phyloP scores from a whole-genome alignment of 2,888 invertebrate species.

The Allolobophora icterica region DNA sequence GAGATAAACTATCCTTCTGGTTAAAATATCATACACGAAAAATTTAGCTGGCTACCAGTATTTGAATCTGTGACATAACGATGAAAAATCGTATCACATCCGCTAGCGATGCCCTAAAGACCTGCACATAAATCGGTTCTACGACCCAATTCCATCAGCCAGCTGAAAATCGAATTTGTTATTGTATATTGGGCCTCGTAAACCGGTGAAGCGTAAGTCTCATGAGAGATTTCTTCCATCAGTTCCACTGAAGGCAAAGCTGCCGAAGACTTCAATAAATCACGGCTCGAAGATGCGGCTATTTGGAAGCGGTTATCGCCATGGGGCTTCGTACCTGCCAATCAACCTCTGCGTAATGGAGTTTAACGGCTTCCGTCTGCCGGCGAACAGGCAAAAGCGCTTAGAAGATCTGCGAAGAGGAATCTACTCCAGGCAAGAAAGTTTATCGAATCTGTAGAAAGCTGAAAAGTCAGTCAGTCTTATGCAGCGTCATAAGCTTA shows the following conservation, averaged over 20 bases:
- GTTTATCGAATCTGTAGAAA: neutral
- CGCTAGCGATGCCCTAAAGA: neutral
- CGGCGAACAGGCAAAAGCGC: neutral
- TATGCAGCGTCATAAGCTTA: neutral
- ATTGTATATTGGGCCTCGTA: neutral
- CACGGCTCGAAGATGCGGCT: neutral
- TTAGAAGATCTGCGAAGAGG: neutral
- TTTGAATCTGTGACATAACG: neutral
- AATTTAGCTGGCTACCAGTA: neutral
- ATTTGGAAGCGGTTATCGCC: neutral
- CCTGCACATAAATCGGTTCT: neutral
- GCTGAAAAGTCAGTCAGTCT: neutral
- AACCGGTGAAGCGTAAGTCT: neutral
- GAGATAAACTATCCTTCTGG: too few relatives aligned
- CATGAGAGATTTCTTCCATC: neutral
- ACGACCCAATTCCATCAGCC: neutral
- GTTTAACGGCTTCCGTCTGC: neutral
- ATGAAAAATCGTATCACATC: neutral
- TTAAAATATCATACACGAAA: neutral
- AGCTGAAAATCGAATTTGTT: constrained; percentile 8
- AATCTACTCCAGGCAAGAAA: neutral
- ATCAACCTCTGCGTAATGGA: neutral
- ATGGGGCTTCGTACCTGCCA: neutral
- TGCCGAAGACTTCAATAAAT: neutral
- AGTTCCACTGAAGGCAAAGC: neutral